Evolutionary conservation across 2,797 vertebrate species (phyloP).

Genomic region (Cuniculus paca): DNA sequence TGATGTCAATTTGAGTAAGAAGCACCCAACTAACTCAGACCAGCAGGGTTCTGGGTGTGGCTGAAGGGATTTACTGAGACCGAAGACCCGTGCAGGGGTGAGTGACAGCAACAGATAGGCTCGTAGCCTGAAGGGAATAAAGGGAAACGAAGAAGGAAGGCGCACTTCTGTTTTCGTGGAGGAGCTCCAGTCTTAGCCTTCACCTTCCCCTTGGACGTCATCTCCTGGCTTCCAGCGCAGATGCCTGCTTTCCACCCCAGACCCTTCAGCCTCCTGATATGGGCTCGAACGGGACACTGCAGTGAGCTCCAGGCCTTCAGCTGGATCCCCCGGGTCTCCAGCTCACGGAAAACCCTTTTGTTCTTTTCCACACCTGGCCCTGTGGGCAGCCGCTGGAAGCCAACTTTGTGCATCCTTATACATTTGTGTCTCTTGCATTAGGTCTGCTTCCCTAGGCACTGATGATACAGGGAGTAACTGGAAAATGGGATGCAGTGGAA

Average conservation of each 20-base stretch:
- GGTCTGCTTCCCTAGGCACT: not conserved
- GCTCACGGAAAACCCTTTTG: not conserved
- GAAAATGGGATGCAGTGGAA: not conserved
- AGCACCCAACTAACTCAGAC: not conserved
- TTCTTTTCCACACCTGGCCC: not conserved
- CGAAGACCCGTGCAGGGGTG: not conserved
- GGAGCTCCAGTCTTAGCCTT: not conserved
- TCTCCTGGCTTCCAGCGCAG: not conserved
- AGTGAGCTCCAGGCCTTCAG: not conserved
- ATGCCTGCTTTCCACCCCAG: not conserved
- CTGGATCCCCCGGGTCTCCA: not conserved
- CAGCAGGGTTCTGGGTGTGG: not conserved
- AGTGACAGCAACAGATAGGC: not conserved
- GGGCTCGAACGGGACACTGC: fast-evolving
- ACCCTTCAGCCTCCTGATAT: not conserved
- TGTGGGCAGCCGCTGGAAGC: not conserved
- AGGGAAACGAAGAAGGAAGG: not conserved
- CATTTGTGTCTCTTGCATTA: not conserved
- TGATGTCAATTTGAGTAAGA: not conserved
- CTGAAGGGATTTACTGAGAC: not conserved
- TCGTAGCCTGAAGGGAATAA: not conserved
- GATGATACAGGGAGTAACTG: not conserved
- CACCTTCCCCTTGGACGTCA: not conserved
- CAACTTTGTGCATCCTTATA: not conserved
- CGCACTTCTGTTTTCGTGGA: not conserved